These are phyloP conservation scores for Chiridota heheva DNA, from an alignment of 35 echinoderm and acorn worm genomes.

Conservation along the genomic window DNA sequence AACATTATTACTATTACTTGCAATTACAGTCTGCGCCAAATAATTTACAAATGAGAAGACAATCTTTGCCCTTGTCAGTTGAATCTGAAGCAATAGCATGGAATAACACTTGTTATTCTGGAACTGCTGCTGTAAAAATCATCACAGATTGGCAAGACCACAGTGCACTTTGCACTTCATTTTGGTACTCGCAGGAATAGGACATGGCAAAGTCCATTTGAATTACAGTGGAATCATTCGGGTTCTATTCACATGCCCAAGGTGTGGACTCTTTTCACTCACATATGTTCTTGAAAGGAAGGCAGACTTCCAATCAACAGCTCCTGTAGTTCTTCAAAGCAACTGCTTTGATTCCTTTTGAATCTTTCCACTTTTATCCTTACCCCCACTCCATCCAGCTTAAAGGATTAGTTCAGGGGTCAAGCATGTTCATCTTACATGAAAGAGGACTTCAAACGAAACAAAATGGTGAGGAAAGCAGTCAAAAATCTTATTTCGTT, in stretches of 20 bases:
- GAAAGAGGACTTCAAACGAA: too few relatives aligned
- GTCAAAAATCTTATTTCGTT: too few relatives aligned
- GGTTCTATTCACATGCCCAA: slow-evolving; percentile 30
- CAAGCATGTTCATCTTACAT: too few relatives aligned
- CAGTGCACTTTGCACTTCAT: slow-evolving; percentile 59
- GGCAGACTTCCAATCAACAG: slow-evolving; percentile 6
- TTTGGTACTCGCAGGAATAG: slow-evolving; percentile 61
- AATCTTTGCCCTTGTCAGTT: slow-evolving; percentile 41
- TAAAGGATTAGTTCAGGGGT: too few relatives aligned
- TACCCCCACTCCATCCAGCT: slow-evolving; percentile 7
- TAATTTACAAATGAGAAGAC: slow-evolving; percentile 30
- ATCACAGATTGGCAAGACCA: slow-evolving; percentile 55
- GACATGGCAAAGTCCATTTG: slow-evolving; percentile 64
- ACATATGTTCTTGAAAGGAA: slow-evolving; percentile 36
- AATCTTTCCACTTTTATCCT: not conserved
- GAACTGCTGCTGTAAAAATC: slow-evolving; percentile 34
- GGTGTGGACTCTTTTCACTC: slow-evolving; percentile 51
- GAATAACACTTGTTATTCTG: slow-evolving; percentile 16
- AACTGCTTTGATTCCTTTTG: slow-evolving; percentile 3
- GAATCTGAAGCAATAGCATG: slow-evolving; percentile 26
- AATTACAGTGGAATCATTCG: slow-evolving; percentile 18
- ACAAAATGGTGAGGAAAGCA: too few relatives aligned
- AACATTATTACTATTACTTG: not conserved
- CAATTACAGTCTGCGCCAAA: not conserved
- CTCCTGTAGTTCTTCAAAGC: slow-evolving; percentile 25